phyloP scores from a whole-genome alignment of 1,140 invertebrate species.

The Rhynchophorus ferrugineus region DNA sequence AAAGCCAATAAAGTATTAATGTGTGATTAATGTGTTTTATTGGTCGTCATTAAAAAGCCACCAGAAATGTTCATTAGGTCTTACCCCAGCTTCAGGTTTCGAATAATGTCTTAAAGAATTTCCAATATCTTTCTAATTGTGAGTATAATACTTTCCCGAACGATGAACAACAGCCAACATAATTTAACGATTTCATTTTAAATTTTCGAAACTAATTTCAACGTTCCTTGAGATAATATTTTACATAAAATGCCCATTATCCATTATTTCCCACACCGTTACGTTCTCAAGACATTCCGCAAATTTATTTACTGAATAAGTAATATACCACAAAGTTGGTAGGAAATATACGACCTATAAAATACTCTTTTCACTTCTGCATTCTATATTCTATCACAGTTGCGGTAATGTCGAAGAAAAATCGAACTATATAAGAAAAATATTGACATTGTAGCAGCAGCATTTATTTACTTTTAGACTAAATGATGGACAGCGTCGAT shows the following conservation, averaged over 20 bases:
- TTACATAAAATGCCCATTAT: conserved; percentile 21
- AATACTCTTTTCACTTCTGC: too few species aligned
- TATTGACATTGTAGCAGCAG: too few species aligned
- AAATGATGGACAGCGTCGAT: too few species aligned
- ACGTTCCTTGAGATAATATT: conserved; percentile 20
- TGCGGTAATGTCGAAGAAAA: too few species aligned
- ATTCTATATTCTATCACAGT: too few species aligned
- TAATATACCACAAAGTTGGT: conserved; percentile 15
- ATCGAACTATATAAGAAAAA: too few species aligned
- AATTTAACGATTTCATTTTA: conserved; percentile 12
- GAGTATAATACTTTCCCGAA: neutral
- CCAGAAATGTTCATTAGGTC: neutral
- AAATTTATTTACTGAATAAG: conserved; percentile 19
- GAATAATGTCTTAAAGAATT: neutral
- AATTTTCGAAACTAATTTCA: conserved; percentile 20
- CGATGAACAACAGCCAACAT: neutral
- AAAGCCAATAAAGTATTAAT: too few species aligned
- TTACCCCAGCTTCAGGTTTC: neutral
- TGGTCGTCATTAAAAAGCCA: too few species aligned
- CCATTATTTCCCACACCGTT: conserved; percentile 17
- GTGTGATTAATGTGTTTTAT: too few species aligned
- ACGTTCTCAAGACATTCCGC: conserved; percentile 14
- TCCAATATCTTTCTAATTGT: neutral
- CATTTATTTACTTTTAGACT: too few species aligned
- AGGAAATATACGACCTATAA: neutral